phyloP scores from a whole-genome alignment of 2,888 invertebrate genomes.

The Trimorus sp. region DNA sequence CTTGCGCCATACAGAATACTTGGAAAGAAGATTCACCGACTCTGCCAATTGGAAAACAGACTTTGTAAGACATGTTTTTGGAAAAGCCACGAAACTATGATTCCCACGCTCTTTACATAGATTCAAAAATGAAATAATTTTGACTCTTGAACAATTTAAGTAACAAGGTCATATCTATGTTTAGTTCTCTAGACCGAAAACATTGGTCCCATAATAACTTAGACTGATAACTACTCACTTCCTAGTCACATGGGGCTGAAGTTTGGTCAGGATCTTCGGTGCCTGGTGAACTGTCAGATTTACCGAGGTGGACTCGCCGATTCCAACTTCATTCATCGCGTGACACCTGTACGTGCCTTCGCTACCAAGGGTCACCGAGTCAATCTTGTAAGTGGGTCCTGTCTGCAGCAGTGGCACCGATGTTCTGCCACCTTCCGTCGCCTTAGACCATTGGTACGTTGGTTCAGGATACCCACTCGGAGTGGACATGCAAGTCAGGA shows the following conservation, averaged over 20 bases:
- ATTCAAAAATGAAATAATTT: background rate
- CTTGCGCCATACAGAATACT: constrained; percentile 92
- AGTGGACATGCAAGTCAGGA: constrained; percentile 91
- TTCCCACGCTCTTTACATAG: background rate
- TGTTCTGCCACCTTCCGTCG: constrained; percentile 86
- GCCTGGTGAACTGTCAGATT: constrained; percentile 94
- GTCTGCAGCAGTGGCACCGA: constrained; percentile 90
- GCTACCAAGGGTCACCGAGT: constrained; percentile 91
- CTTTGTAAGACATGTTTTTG: background rate
- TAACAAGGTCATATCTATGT: no score
- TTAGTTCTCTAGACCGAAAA: no score
- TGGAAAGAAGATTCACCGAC: constrained; percentile 91
- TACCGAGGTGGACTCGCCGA: constrained; percentile 92
- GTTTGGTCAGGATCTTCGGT: constrained; percentile 91
- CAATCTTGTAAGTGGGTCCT: constrained; percentile 92
- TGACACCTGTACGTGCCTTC: constrained; percentile 96
- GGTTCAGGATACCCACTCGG: constrained; percentile 97
- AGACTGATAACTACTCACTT: constrained; percentile 76
- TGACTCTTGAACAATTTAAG: no score
- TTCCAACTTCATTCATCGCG: constrained; percentile 93
- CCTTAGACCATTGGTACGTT: constrained; percentile 94
- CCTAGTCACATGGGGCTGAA: constrained; percentile 91
- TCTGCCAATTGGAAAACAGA: constrained; percentile 75
- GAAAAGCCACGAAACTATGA: no score
- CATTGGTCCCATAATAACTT: background rate